Base-by-base conservation (phyloP, 2,113 vertebrate genomes). In the Erythrocercus mccallii region DNA sequence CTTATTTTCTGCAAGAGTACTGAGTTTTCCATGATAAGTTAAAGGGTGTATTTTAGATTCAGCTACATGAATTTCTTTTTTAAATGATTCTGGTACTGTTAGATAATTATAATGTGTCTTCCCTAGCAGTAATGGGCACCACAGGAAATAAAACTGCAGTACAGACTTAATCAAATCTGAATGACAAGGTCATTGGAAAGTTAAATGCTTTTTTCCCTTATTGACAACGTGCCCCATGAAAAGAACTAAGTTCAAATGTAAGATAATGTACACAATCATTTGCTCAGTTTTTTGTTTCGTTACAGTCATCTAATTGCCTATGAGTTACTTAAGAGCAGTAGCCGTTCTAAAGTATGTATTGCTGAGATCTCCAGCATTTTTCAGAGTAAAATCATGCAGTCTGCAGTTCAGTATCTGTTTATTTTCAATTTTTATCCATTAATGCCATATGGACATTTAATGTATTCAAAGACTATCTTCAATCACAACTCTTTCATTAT, bases 151-250 rank as follows among this genome's bases (percentile, higher is more conserved):
- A 95, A 96, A 85, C 48, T 93, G 42, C 88, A 70, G 58, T 90
- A 92, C 14, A 60, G 69, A 91, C 92, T 96, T 96, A 98, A 97
- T 97, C 68, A 97, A 92, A 96, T 90, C 53, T 65, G 88, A 97
- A 95, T 94, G 91, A 92, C 95, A 98, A 97, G 94, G 96, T 97
- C 95, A 77, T 81, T 96, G 85, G 91, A 96, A 97, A 97, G 95
- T 96, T 96, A 96, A 96, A 94, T 92, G 54, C 12, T 62, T 93
- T 95, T 90, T 53, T 5, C 11, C 61, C 22, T 51, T 91, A 93
- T 69, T 64, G 88, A 37, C 48, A 80, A 54, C 5, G 1, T 44
- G 6, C 45, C 78, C 37, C 62, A 92, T 86, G 88, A 88, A 96
- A 97, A 88, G 27, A 91, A 69, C 92, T 93, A 81, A 27, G 5